Evolutionary conservation across 2,113 vertebrate species (phyloP).

Genomic region (Lepus americanus): DNA sequence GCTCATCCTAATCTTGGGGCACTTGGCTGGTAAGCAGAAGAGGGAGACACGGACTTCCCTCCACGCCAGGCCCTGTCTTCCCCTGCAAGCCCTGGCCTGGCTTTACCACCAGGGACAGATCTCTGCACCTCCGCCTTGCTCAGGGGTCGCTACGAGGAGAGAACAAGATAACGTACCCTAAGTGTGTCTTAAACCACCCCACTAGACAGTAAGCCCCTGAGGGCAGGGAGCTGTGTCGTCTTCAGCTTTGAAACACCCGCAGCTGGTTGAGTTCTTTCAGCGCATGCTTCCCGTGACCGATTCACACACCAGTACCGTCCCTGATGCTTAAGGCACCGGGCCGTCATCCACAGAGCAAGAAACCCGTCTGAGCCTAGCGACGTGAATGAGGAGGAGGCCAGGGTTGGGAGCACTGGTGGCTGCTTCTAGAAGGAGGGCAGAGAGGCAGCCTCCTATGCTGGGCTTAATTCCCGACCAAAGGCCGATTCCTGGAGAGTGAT

Average conservation of each 20-base stretch:
- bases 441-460: neutral
- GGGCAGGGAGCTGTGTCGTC: neutral
- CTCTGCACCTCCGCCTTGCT: slow-evolving; percentile 17
- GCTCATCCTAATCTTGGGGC: neutral
- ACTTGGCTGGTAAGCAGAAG: neutral
- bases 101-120: neutral
- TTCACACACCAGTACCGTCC: neutral
- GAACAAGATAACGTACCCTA: neutral
- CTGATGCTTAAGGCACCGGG: neutral
- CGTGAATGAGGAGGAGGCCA: neutral
- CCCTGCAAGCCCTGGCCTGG: neutral
- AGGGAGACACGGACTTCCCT: neutral
- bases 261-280: slow-evolving; percentile 21
- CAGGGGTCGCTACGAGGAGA: slow-evolving; percentile 22
- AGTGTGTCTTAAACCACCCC: neutral
- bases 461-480: neutral
- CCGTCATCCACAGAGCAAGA: slow-evolving; percentile 24
- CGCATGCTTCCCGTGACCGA: neutral
- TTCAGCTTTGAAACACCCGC: slow-evolving; percentile 38
- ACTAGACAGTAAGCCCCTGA: slow-evolving; percentile 7
- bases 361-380: neutral
- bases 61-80: neutral
- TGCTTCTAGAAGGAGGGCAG: neutral
- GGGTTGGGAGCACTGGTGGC: neutral
- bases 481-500: neutral